Conservation (phyloP, 2,888 invertebrate genomes). For the Scrobipalpa atriplicella region DNA sequence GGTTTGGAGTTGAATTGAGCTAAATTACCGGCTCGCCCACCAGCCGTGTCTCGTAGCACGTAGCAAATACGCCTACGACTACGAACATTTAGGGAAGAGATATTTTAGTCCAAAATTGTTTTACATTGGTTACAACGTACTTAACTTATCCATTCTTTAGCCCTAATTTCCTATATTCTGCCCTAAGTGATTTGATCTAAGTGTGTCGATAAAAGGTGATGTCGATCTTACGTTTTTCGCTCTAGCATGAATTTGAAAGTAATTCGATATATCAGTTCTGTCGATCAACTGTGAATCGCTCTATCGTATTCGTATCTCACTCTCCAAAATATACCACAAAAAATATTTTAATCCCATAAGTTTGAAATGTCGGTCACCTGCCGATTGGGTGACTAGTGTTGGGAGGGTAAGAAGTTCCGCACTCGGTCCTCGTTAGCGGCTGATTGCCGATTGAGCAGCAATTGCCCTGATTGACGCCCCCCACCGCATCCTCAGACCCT, state of each 20-base stretch:
- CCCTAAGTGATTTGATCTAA: too few species aligned
- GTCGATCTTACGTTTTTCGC: too few species aligned
- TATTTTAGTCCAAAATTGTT: not conserved
- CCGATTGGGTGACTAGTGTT: constrained; percentile 1
- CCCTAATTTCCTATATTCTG: too few species aligned
- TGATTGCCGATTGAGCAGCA: constrained; percentile 83
- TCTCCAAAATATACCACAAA: not conserved
- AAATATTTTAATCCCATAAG: not conserved
- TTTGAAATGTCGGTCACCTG: constrained; percentile 14
- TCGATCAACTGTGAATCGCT: too few species aligned
- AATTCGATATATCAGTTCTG: too few species aligned
- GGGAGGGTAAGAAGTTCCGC: constrained; percentile 65
- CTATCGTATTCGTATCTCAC: too few species aligned
- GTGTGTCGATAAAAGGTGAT: too few species aligned
- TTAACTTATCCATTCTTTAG: too few species aligned
- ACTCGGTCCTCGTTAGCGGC: constrained; percentile 72
- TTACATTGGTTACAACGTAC: too few species aligned
- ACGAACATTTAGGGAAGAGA: constrained; percentile 35
- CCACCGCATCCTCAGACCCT: not conserved
- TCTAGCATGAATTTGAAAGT: too few species aligned
- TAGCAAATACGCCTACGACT: constrained; percentile 55
- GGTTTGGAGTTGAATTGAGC: constrained; percentile 58
- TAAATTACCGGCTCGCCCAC: constrained; percentile 56
- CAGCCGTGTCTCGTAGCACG: constrained; percentile 46
- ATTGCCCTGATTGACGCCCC: constrained; percentile 81